These are phyloP conservation scores for Sarcophaga subvicina DNA, from an alignment of 2,888 invertebrate species.

Conservation along the genomic window DNA sequence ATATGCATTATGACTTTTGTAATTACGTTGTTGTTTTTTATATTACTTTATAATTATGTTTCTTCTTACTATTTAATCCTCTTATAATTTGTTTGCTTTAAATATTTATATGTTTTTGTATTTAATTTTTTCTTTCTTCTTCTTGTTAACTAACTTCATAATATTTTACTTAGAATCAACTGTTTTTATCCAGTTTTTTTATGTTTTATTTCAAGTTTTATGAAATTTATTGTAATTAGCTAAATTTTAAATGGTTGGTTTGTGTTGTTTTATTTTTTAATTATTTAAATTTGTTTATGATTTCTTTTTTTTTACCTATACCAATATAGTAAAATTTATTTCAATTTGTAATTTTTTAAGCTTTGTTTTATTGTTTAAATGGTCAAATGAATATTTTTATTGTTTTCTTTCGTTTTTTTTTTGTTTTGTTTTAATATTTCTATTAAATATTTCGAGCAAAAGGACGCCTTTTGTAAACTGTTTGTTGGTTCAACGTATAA, in stretches of 20 bases:
- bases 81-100: background rate
- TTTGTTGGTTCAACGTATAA: constrained; percentile 62
- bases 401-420: constrained; percentile 18
- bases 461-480: constrained; percentile 65
- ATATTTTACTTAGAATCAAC: background rate
- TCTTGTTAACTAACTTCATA: constrained; percentile 58
- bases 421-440: background rate
- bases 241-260: constrained; percentile 23
- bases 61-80: background rate
- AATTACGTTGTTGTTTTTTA: background rate
- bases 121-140: constrained; percentile 36
- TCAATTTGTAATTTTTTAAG: background rate
- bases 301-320: constrained; percentile 36
- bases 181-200: constrained; percentile 21
- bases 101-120: background rate
- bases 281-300: constrained; percentile 52
- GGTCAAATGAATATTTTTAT: constrained; percentile 58
- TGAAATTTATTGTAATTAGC: constrained; percentile 66
- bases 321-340: constrained; percentile 10
- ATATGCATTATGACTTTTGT: too few relatives aligned
- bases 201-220: constrained; percentile 36
- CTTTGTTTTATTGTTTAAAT: constrained; percentile 56
- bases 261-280: constrained; percentile 48
- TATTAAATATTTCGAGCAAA: constrained; percentile 56
- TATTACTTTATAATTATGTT: background rate